Base-by-base conservation (phyloP, 2,113 vertebrate genomes). In the Holacanthus passer region DNA sequence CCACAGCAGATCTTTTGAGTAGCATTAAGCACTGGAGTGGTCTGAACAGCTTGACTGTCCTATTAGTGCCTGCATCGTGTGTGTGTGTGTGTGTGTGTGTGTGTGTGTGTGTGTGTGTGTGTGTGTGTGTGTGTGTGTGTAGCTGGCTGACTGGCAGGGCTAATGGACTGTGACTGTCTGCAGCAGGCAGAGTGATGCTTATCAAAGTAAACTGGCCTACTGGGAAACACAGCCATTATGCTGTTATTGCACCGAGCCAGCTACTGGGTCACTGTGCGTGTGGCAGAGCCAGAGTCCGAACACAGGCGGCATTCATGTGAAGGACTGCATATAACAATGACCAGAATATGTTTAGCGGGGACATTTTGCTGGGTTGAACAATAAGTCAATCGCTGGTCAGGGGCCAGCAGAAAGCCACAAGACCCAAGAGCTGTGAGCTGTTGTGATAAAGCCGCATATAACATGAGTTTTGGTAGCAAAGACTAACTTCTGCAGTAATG, bases 131-230 rank as follows among this genome's bases (percentile, higher is more conserved):
- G 70, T 53, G 66, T 83, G 55, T 43, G 50, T 68, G 45, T 47
- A 8, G 24, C 11, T 70, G 70, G 50, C 60, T 78, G 66, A 70
- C 52, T 73, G 83, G 53, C 79, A 77, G 73, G 35, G 64, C 75
- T 90, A 90, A 90, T 82, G 56, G 87, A 58, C 75, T 73, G 60
- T 59, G 69, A 73, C 73, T 64, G 82, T 48, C 41, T 83, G 75
- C 77, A 79, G 74, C 47, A 65, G 67, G 79, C 82, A 68, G 53
- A 70, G 53, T 6, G 79, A 88, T 86, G 74, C 73, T 87, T 79
- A 88, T 88, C 84, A 87, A 67, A 59, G 73, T 82, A 62, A 86
- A 83, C 69, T 70, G 45, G 67, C 45, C 87, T 35, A 53, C 70
- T 71, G 83, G 83, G 87, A 84, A 59, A 59, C n/a, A 29, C 60